Evolutionary conservation across 2,888 invertebrate species (phyloP).

Genomic region (Nymphalis urticae): DNA sequence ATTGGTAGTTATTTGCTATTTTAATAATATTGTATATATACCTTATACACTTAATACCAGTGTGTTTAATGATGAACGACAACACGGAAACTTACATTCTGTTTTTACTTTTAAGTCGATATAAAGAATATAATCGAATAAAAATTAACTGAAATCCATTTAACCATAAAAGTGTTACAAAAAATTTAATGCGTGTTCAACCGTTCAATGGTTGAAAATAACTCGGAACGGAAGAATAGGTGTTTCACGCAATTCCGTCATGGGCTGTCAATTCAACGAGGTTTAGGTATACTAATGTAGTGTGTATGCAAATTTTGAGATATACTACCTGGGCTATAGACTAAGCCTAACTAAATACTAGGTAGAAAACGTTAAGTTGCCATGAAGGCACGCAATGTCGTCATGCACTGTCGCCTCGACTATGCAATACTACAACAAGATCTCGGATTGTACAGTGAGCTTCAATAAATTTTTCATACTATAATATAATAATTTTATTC

Average conservation of each 20-base stretch:
- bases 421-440: not conserved
- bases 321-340: not conserved
- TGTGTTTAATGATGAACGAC: not conserved
- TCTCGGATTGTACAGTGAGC: not conserved
- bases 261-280: slow-evolving; percentile 16
- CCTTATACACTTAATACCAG: too few relatives aligned
- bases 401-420: slow-evolving; percentile 54
- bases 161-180: slow-evolving; percentile 10
- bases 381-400: slow-evolving; percentile 58
- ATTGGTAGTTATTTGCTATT: too few relatives aligned
- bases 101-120: not conserved
- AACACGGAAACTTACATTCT: not conserved
- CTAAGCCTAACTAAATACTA: not conserved
- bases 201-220: slow-evolving; percentile 16
- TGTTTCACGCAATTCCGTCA: slow-evolving; percentile 24
- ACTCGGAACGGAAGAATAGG: not conserved
- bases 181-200: slow-evolving; percentile 10
- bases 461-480: not conserved
- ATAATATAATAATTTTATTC: not conserved
- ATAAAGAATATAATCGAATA: not conserved
- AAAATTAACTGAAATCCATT: not conserved
- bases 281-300: not conserved
- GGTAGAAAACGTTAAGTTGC: slow-evolving; percentile 51
- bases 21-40: too few relatives aligned
- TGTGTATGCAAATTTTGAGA: not conserved